These are phyloP conservation scores for Poecile atricapillus DNA, from an alignment of 2,113 vertebrate genomes.

Conservation along the genomic window DNA sequence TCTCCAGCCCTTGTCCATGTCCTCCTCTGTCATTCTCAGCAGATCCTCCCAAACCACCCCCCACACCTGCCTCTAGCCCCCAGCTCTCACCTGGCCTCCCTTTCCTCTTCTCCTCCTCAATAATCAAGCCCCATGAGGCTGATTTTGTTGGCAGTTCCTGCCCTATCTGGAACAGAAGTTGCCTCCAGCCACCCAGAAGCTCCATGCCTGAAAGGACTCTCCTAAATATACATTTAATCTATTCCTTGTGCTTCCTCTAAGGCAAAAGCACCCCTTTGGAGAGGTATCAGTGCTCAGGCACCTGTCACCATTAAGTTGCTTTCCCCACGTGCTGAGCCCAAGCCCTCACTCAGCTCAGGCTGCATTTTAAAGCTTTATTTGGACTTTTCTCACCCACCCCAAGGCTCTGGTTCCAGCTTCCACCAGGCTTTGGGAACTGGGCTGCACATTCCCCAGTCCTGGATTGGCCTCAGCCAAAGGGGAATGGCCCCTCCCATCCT, in stretches of 20 bases:
- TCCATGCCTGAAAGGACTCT: background rate
- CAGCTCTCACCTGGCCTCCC: background rate
- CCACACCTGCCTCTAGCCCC: background rate
- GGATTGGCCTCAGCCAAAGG: background rate
- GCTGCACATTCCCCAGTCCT: background rate
- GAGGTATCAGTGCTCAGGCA: background rate
- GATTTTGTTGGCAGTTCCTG: background rate
- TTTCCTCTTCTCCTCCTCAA: background rate
- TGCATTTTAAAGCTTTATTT: background rate
- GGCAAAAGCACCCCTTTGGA: background rate
- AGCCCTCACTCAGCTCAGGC: background rate
- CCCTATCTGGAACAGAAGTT: background rate
- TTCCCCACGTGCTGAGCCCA: background rate
- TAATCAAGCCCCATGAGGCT: background rate
- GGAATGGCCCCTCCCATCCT: background rate
- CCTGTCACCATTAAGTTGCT: background rate
- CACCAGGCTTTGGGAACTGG: background rate
- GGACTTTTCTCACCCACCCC: background rate
- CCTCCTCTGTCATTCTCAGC: background rate
- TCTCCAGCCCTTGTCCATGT: background rate
- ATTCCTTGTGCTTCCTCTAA: background rate
- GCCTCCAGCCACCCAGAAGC: background rate
- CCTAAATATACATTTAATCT: background rate
- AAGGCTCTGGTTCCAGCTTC: background rate
- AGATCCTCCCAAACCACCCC: background rate